Base-by-base conservation (phyloP, 23 tunicate genomes). In the Botrylloides violaceus region DNA sequence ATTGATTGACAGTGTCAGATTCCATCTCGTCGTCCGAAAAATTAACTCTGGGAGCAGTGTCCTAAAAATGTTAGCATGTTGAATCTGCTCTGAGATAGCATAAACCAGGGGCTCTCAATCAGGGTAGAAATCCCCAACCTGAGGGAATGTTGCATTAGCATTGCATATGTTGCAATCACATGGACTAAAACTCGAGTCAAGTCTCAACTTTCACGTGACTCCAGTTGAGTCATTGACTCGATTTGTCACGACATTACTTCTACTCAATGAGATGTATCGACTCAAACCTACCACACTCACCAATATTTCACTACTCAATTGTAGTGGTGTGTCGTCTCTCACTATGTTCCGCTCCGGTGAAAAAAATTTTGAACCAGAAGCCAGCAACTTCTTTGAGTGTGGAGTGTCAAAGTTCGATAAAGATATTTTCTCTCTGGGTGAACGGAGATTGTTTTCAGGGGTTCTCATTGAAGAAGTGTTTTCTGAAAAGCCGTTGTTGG, bases 281-380 rank as follows among this genome's bases (percentile, higher is more conserved):
- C n/a, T n/a, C n/a, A n/a, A n/a, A n/a, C n/a, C n/a, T n/a, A 43
- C 12, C 53, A 7, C 15, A 15, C 53, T 43, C 53, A 43, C 53
- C 53, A 43, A 7, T 7, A 43, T 43, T 15, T 15, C 53, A 15
- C 53, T 43, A 15, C 53, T 43, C 12, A 43, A 15, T 15, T 43
- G 53, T 7, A 43, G 9, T 15, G 53, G 53, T 15, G 53, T 43
- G 9, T 43, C 53, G 12, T 9, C 15, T 9, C 53, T 9, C 15
- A 15, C 12, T 15, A 15, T 7, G 12, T 43, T 43, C 53, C 15
- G 12, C 15, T 43, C 15, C 12, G 58, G n/a, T 4, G 74, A 68
- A 37, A 68, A 68, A 2, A 68, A 68, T 30, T 68, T 68, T 1
- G 74, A 68, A 38, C 74, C 29, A 4, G 74, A 68, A 23, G 18